Evolutionary conservation across 2,113 vertebrate species (phyloP).

Genomic region (Martes martes): DNA sequence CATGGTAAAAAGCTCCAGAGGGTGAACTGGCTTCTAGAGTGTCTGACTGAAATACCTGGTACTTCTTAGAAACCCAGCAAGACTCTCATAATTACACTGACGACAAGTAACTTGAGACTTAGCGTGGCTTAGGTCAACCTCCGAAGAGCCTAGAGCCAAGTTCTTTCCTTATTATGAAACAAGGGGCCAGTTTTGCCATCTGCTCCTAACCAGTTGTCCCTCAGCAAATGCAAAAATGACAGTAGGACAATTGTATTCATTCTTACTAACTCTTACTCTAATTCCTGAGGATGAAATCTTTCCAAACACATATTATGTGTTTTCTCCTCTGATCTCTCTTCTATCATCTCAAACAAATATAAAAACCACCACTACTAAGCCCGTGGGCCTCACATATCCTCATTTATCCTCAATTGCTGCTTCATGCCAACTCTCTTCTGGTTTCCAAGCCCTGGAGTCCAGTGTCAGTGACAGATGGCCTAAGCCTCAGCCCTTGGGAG

Average conservation of each 20-base stretch:
- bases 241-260: background rate
- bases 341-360: conserved; percentile 40
- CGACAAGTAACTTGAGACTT: background rate
- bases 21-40: background rate
- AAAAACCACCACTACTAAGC: conserved; percentile 32
- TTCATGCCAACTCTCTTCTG: conserved; percentile 55
- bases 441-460: conserved; percentile 59
- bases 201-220: conserved; percentile 40
- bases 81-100: background rate
- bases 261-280: background rate
- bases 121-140: background rate
- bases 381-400: background rate
- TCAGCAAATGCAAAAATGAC: conserved; percentile 33
- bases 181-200: conserved; percentile 39
- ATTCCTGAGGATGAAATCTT: background rate
- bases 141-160: background rate
- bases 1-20: background rate
- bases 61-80: conserved; percentile 27
- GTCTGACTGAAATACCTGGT: background rate
- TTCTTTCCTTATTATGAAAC: conserved; percentile 19
- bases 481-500: conserved; percentile 54
- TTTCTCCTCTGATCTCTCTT: background rate
- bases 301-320: background rate
- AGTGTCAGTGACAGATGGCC: conserved; percentile 72
- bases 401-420: conserved; percentile 39